A percentile compares a stretch with the other conserved stretches of the same genome.
Evolutionary conservation across 1,140 invertebrate genomes (phyloP).

Genomic region (Nymphalis io): DNA sequence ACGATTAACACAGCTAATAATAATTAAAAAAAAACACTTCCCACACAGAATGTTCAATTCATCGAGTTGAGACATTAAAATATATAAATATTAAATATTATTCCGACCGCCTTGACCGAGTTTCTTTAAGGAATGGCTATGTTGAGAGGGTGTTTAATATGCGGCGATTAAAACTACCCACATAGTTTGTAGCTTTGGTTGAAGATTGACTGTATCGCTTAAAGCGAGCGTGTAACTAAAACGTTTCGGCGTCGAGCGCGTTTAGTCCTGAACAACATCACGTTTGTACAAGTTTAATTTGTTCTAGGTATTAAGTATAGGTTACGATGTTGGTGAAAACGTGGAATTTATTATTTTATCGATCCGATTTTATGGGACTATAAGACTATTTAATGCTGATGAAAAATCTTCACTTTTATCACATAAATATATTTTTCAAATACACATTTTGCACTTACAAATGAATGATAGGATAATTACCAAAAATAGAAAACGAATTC

Average conservation of each 20-base stretch:
- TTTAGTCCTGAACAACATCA: background rate
- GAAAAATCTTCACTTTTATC: no score
- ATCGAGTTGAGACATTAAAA: slow-evolving; percentile 44
- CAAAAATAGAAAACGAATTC: background rate
- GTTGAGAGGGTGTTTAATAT: slow-evolving; percentile 38
- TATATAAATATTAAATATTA: slow-evolving; percentile 44
- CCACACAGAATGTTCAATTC: slow-evolving; percentile 50
- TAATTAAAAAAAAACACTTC: slow-evolving; percentile 48
- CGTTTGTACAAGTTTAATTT: slow-evolving; percentile 13
- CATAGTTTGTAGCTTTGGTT: slow-evolving; percentile 30
- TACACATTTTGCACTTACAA: no score
- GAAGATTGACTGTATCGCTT: slow-evolving; percentile 13
- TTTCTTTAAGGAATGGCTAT: slow-evolving; percentile 31
- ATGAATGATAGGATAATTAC: background rate
- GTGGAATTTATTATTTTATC: background rate
- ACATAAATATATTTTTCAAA: no score
- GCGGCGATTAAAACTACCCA: slow-evolving; percentile 56
- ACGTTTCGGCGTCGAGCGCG: slow-evolving; percentile 1
- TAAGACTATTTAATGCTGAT: no score
- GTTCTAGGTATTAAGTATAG: slow-evolving; percentile 19
- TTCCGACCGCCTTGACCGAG: slow-evolving; percentile 61
- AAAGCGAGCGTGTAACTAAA: slow-evolving; percentile 25
- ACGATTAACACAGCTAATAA: slow-evolving; percentile 48
- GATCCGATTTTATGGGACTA: no score
- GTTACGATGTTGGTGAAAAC: background rate